Evolutionary conservation across 2,888 invertebrate species (phyloP), one percentile per base, ranked within the genome.

Genomic region (Heliconius erato): DNA sequence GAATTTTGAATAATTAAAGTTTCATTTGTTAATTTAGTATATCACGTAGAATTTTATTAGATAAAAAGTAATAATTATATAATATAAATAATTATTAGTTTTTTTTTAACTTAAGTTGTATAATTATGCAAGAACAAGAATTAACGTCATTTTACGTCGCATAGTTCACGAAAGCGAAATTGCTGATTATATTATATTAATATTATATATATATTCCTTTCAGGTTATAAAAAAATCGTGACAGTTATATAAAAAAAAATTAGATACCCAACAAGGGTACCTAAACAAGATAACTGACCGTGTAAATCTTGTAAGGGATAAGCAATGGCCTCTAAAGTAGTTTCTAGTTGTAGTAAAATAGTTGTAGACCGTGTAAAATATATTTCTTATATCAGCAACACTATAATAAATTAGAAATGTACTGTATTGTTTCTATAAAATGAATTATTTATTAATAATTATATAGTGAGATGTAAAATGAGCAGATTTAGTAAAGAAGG

Each of bases 261-360:
- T 6, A 63, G 12, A 76, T 3, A 16, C 7, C 7, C 0, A 40
- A 76, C 76, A 63, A 35, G 76, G 26, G 14, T 35, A 74, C 44
- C 9, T 72, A 63, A 11, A 76, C 49, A 54, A 54, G 54, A 54
- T 54, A 54, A 26, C 63, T 26, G 63, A 26, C 40, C 59, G 14
- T 35, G 63, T 40, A 40, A 76, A n/a, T 35, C 63, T 63, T 40
- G 63, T 76, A 26, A n/a, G 14, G 35, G 40, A 63, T 76, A 76
- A 76, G 63, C 9, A n/a, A 35, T 5, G n/a, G 63, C 35, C 59
- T 76, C n/a, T 76, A 59, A 19, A 63, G 26, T 63, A 54, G 74
- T 74, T 35, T 59, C 59, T 35, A 72, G 72, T 26, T 72, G 72
- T 49, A 26, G n/a, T 72, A 72, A 28, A 49, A 44, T 49, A 72